Conservation (phyloP, 2,797 vertebrate genomes). For the Anguilla anguilla region DNA sequence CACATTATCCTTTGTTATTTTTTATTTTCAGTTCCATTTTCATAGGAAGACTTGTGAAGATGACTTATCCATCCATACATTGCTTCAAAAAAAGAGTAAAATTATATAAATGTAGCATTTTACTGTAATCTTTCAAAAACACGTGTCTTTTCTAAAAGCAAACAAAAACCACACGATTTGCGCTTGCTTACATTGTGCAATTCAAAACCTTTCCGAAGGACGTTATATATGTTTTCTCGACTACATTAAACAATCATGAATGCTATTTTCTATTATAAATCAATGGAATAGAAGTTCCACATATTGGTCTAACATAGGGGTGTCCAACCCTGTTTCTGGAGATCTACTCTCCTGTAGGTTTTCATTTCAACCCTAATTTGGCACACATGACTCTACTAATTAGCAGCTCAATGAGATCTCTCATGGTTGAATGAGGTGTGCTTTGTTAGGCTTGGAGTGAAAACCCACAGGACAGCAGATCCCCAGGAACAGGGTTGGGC, state of each 20-base stretch:
- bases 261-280: conserved; percentile 5
- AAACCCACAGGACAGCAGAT: no score
- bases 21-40: conserved; percentile 4
- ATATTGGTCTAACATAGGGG: background rate
- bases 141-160: background rate
- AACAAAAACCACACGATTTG: background rate
- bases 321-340: no score
- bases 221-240: background rate
- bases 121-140: background rate
- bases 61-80: background rate
- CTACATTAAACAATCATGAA: conserved; percentile 23
- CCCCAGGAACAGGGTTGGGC: no score
- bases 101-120: background rate
- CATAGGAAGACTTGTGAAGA: background rate
- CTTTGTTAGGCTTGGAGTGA: no score
- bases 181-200: background rate
- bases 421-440: no score
- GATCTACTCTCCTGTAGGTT: no score
- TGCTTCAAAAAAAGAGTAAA: conserved; percentile 1
- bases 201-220: conserved; percentile 7
- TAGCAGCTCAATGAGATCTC: no score
- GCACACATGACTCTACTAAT: no score
- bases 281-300: background rate
- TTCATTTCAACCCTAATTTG: no score
- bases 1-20: background rate